phyloP scores from a whole-genome alignment of 1,140 invertebrate genomes.

The Nylanderia fulva region DNA sequence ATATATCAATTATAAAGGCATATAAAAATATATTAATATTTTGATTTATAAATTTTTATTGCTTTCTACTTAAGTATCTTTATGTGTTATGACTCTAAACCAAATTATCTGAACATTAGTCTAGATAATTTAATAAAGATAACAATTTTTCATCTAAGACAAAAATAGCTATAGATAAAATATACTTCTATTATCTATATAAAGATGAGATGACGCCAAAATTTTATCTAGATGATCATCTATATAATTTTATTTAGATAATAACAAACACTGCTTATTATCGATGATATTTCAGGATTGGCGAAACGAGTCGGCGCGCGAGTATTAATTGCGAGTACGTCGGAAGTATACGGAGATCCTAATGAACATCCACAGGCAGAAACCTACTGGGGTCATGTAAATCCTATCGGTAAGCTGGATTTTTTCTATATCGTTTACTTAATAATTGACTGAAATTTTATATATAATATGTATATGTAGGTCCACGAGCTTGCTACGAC shows the following conservation, averaged over 20 bases:
- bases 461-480: constrained; percentile 85
- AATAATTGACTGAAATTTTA: not conserved
- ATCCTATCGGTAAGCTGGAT: constrained; percentile 94
- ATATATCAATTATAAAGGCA: no score
- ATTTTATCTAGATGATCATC: no score
- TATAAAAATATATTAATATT: no score
- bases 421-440: not conserved
- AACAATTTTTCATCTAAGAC: no score
- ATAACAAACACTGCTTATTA: constrained; percentile 36
- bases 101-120: no score
- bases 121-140: no score
- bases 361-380: constrained; percentile 98
- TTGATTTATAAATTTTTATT: no score
- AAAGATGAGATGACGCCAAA: no score
- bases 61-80: no score
- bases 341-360: constrained; percentile 99
- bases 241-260: not conserved
- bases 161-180: no score
- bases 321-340: constrained; percentile 98
- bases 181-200: no score
- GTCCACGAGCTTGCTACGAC: constrained; percentile 98
- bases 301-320: constrained; percentile 97
- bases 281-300: constrained; percentile 88
- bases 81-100: no score
- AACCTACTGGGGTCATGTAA: constrained; percentile 99